These are phyloP conservation scores for Esox niger DNA, from an alignment of 2,113 vertebrate species.

Conservation along the genomic window DNA sequence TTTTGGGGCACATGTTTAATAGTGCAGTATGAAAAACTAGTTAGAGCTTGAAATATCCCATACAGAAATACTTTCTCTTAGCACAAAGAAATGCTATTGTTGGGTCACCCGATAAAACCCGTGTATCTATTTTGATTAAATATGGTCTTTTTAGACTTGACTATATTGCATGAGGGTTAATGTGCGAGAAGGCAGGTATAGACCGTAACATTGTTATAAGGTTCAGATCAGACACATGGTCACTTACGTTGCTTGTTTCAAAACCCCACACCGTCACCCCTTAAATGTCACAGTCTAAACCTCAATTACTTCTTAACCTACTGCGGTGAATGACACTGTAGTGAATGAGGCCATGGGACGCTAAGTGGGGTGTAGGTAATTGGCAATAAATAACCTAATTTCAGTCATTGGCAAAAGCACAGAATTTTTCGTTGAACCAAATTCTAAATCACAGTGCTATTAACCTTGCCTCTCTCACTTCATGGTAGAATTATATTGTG, in stretches of 20 bases:
- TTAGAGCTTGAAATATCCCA: too few relatives aligned
- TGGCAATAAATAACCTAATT: constrained; percentile 11
- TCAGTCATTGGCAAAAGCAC: constrained; percentile 11
- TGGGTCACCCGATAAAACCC: background rate
- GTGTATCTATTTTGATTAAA: background rate
- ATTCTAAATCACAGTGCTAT: background rate
- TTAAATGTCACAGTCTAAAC: background rate
- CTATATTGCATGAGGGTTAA: background rate
- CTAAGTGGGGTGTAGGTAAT: constrained; percentile 6
- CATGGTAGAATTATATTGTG: background rate
- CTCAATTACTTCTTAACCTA: constrained; percentile 6
- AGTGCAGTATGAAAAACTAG: too few relatives aligned
- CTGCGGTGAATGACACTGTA: constrained; percentile 1
- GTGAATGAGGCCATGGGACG: background rate
- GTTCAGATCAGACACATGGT: too few relatives aligned
- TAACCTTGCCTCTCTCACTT: background rate
- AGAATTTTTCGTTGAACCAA: background rate
- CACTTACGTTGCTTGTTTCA: background rate
- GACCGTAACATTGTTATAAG: too few relatives aligned
- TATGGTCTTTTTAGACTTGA: background rate
- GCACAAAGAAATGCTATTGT: background rate
- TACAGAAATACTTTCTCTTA: background rate
- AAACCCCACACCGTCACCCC: background rate
- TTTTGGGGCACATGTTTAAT: background rate
- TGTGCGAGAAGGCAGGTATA: too few relatives aligned